Percentiles rank a stretch among this genome's conserved stretches.
Conservation (phyloP, 2,888 invertebrate genomes). For the Drosophila paranaensis region DNA sequence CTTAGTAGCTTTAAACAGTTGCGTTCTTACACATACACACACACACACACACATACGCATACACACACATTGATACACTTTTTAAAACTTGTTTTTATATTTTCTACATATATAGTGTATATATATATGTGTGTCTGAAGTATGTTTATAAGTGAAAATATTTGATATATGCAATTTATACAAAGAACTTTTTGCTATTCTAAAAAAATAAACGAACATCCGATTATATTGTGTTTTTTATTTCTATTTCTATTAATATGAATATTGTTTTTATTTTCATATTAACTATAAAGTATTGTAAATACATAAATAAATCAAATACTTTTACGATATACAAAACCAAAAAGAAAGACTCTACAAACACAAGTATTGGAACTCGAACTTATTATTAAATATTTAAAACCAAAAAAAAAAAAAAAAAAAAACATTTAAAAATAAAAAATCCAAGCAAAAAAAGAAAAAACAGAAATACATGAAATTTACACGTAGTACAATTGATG, state of each 20-base stretch:
- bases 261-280: constrained; percentile 32
- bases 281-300: constrained; percentile 57
- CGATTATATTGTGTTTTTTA: constrained; percentile 65
- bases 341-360: constrained; percentile 63
- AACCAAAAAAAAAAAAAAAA: constrained; percentile 35
- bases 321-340: constrained; percentile 70
- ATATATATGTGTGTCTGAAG: constrained; percentile 47
- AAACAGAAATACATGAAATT: constrained; percentile 60
- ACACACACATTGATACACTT: constrained; percentile 62
- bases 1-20: constrained; percentile 71
- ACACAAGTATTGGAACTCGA: constrained; percentile 74
- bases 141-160: constrained; percentile 38
- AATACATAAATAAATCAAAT: constrained; percentile 57
- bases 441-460: constrained; percentile 6
- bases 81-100: constrained; percentile 74
- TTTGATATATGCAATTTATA: constrained; percentile 77
- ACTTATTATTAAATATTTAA: constrained; percentile 73
- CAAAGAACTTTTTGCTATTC: constrained; percentile 67
- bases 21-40: constrained; percentile 55
- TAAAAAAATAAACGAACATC: constrained; percentile 65
- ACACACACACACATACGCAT: constrained; percentile 43
- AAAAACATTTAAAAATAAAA: constrained; percentile 3
- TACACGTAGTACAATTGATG: constrained; percentile 76
- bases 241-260: constrained; percentile 43
- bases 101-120: constrained; percentile 50